A percentile compares a stretch with the other conserved stretches of the same genome.
Evolutionary conservation across 2,888 invertebrate species (phyloP).

Genomic region (Gortyna flavago): DNA sequence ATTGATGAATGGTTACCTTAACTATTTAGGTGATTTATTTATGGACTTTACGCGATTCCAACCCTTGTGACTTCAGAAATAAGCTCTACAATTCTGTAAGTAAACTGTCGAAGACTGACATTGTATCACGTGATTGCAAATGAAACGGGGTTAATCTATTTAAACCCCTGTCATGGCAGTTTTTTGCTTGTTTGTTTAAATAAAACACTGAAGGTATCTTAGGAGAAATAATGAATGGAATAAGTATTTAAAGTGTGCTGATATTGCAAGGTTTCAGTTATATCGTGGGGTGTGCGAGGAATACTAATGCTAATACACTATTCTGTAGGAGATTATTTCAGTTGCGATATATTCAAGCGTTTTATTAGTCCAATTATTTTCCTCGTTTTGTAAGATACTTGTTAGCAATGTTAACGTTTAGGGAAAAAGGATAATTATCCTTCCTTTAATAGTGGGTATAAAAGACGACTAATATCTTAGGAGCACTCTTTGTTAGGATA

Average conservation of each 20-base stretch:
- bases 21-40: conserved; percentile 68
- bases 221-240: conserved; percentile 53
- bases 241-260: conserved; percentile 48
- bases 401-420: conserved; percentile 9
- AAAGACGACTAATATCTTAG: background rate
- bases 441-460: background rate
- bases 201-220: conserved; percentile 52
- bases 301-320: conserved; percentile 55
- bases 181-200: conserved; percentile 50
- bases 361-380: conserved; percentile 41
- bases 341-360: conserved; percentile 29
- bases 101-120: conserved; percentile 27
- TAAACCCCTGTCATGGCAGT: conserved; percentile 59
- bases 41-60: conserved; percentile 35
- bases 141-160: conserved; percentile 72
- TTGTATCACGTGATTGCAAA: conserved; percentile 64
- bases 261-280: conserved; percentile 30
- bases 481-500: no score
- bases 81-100: conserved; percentile 21
- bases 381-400: conserved; percentile 19
- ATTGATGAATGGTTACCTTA: conserved; percentile 71
- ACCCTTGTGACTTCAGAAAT: conserved; percentile 17
- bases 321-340: conserved; percentile 47
- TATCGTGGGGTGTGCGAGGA: conserved; percentile 38
- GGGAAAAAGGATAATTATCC: background rate